These are phyloP conservation scores for Stichopus chloronotus DNA, from an alignment of 35 echinoderm and acorn worm species.

Conservation along the genomic window DNA sequence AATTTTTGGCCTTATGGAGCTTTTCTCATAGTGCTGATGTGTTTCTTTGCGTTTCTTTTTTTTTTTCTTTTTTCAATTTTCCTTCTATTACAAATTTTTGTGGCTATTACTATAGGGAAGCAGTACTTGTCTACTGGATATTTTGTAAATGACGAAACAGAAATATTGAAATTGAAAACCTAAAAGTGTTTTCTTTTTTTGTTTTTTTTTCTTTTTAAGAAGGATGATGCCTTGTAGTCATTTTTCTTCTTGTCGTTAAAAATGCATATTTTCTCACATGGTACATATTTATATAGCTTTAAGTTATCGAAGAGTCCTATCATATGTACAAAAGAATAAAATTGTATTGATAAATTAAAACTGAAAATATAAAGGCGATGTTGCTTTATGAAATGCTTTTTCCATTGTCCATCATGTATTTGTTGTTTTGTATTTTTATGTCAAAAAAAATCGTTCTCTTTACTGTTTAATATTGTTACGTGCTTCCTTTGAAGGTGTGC, in stretches of 20 bases:
- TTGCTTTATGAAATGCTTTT: neutral
- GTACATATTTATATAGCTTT: constrained; percentile 40
- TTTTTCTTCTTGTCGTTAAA: neutral
- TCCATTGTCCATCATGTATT: neutral
- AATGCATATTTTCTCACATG: constrained; percentile 2
- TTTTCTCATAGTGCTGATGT: neutral
- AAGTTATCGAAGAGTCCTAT: neutral
- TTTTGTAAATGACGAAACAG: neutral
- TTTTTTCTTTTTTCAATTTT: neutral
- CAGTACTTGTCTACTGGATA: neutral
- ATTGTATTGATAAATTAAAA: constrained; percentile 2
- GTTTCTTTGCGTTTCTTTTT: neutral
- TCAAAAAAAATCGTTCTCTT: neutral
- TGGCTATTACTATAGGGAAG: neutral
- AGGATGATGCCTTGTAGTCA: neutral
- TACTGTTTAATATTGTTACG: too few species aligned
- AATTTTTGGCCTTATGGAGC: neutral
- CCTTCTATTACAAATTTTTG: neutral
- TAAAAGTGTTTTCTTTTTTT: neutral
- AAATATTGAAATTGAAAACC: neutral
- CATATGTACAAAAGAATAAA: neutral
- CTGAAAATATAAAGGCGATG: constrained; percentile 2
- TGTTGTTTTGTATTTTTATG: neutral
- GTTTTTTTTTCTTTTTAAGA: neutral
- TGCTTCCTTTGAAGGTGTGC: too few species aligned